phyloP scores from a whole-genome alignment of 2,113 vertebrate species.

The Vulpes lagopus region DNA sequence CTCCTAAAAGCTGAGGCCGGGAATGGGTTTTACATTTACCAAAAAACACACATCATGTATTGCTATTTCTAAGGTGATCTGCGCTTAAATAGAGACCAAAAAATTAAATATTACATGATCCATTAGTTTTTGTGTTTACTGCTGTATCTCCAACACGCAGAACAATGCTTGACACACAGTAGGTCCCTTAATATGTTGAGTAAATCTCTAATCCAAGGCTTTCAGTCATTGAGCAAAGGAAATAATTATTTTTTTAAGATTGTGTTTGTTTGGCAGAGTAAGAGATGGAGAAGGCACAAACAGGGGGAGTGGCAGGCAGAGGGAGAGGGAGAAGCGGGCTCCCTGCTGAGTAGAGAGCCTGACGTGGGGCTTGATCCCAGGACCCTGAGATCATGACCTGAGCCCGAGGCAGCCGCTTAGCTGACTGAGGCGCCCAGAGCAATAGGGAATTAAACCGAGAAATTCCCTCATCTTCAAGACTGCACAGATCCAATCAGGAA shows the following conservation, averaged over 20 bases:
- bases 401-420: too few relatives aligned
- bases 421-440: too few relatives aligned
- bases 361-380: too few relatives aligned
- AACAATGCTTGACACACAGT: background rate
- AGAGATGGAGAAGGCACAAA: too few relatives aligned
- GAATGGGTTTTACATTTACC: background rate
- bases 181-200: background rate
- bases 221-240: constrained; percentile 16
- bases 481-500: constrained; percentile 1
- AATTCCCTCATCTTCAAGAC: background rate
- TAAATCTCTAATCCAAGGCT: background rate
- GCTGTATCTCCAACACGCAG: background rate
- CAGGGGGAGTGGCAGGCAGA: too few relatives aligned
- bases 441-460: constrained; percentile 6
- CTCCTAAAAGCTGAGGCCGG: constrained; percentile 15
- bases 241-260: background rate
- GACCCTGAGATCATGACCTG: too few relatives aligned
- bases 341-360: too few relatives aligned
- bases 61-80: background rate
- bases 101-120: background rate
- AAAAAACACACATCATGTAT: background rate
- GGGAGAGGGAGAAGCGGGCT: too few relatives aligned
- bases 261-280: too few relatives aligned
- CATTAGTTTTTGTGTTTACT: background rate
- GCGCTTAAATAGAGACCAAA: background rate